Base-by-base conservation (phyloP, 2,113 vertebrate genomes). In the Plecotus auritus region DNA sequence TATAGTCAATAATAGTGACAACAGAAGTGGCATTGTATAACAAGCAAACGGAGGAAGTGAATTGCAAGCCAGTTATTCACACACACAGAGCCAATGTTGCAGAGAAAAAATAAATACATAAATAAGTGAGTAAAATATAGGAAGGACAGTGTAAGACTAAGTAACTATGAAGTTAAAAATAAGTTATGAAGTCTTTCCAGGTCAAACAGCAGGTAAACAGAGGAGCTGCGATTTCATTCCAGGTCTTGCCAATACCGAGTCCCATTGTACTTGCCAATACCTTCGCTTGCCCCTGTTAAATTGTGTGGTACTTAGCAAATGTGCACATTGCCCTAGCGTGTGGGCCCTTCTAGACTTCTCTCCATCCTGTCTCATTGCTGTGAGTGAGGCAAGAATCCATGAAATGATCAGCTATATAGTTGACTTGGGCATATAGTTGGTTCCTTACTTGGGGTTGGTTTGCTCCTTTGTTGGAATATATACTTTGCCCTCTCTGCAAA, bases 11-110 rank as follows among this genome's bases (percentile, higher is more conserved):
- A 9, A 74, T 40, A 28, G 54, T 56, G 54, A 22, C 9, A 26
- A 23, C 56, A 59, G 22, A 23, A 97, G 13, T 91, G 51, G 16
- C 76, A 64, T 96, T 96, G 18, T 64, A 92, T 64, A 88, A 95
- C 18, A 30, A 4, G 4, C 1, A 45, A 2, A 12, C 9, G 74
- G 69, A 93, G n/a, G 30, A 96, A 7, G 6, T 9, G 6, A 86
- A 96, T 93, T 73, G 1, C 64, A 42, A 95, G 47, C 72, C 64
- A 92, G 82, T 89, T 87, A 83, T 45, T 88, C 20, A 67, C 6
- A 82, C 4, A n/a, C 47, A 94, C 13, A 72, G 51, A 70, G 20
- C 42, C 70, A 49, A 2, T 1, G 10, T 49, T 9, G 5, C 66
- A 94, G 77, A 86, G n/a, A 45, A 72, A 47, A 45, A 81, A 28